Evolutionary conservation across 1,140 invertebrate species (phyloP).

Genomic region (Ptiloglossa arizonensis): DNA sequence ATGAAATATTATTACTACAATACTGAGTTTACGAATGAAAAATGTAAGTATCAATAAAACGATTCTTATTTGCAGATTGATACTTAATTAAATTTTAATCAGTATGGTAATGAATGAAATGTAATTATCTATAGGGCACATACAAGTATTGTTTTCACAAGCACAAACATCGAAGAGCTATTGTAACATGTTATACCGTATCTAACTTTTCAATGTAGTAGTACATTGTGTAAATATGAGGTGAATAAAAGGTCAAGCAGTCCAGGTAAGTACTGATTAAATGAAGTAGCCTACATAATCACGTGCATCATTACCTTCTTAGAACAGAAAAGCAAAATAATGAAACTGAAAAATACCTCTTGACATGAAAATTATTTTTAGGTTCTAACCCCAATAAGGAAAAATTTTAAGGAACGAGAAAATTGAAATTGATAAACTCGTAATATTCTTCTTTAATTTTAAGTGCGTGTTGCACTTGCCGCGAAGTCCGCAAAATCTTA

Average conservation of each 20-base stretch:
- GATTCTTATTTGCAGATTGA: too few species aligned
- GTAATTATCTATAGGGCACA: not conserved
- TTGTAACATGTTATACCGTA: not conserved
- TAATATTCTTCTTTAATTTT: too few species aligned
- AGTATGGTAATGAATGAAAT: constrained; percentile 8
- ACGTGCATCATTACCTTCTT: not conserved
- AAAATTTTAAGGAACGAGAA: too few species aligned
- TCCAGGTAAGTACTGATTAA: not conserved
- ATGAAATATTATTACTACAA: too few species aligned
- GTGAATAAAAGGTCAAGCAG: not conserved
- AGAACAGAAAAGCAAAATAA: not conserved
- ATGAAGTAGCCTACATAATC: not conserved
- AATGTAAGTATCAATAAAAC: not conserved
- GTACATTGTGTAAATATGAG: not conserved
- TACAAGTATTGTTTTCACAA: not conserved
- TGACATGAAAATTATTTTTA: not conserved
- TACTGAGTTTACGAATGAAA: not conserved
- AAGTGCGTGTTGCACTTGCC: too few species aligned
- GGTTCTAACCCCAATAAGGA: not conserved
- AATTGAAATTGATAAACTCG: too few species aligned
- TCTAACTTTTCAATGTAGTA: not conserved
- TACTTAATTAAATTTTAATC: constrained; percentile 2
- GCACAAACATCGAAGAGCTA: not conserved
- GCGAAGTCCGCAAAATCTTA: too few species aligned
- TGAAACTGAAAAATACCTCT: not conserved